A percentile compares a stretch with the other conserved stretches of the same genome.
These are phyloP conservation scores for Lutraria lutraria DNA, from an alignment of 2,888 invertebrate genomes.

Conservation along the genomic window DNA sequence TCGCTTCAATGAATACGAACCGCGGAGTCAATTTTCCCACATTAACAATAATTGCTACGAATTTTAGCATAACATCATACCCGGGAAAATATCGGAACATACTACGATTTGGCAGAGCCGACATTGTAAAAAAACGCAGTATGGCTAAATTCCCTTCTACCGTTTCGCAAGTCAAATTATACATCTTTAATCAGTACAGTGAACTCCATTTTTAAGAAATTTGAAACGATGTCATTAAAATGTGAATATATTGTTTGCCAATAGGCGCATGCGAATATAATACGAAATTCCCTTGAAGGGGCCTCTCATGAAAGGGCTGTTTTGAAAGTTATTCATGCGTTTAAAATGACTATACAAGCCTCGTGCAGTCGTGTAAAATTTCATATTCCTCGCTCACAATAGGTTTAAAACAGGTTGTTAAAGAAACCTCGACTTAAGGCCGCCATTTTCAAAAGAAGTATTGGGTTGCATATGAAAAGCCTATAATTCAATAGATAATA, in stretches of 20 bases:
- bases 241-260: background rate
- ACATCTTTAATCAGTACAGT: too few species aligned
- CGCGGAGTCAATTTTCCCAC: background rate
- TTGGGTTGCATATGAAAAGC: slow-evolving; percentile 37
- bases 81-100: background rate
- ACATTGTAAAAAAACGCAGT: background rate
- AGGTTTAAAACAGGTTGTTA: slow-evolving; percentile 20
- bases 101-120: background rate
- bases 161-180: background rate
- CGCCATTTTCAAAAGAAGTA: slow-evolving; percentile 20
- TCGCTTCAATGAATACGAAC: background rate
- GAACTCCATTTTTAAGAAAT: background rate
- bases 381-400: slow-evolving; percentile 36
- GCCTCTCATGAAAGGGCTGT: background rate
- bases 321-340: slow-evolving; percentile 17
- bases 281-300: background rate
- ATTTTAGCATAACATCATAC: background rate
- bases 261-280: too few species aligned
- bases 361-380: slow-evolving; percentile 28
- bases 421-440: slow-evolving; percentile 11
- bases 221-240: background rate
- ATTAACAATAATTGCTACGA: background rate
- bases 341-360: slow-evolving; percentile 21
- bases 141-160: background rate
- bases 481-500: slow-evolving; percentile 17